These are phyloP conservation scores for Alces alces DNA, from an alignment of 2,113 vertebrate genomes.

Conservation along the genomic window DNA sequence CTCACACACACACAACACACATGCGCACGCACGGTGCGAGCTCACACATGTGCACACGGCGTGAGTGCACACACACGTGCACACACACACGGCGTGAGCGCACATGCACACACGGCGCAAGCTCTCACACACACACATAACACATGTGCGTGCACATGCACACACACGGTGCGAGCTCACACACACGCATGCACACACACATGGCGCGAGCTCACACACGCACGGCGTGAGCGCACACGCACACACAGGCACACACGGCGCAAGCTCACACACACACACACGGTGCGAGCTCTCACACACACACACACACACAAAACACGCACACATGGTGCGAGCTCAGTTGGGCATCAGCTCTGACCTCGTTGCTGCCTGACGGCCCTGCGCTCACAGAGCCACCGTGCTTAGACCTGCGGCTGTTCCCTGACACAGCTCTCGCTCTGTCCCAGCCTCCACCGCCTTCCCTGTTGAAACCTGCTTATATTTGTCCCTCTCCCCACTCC, in stretches of 20 bases:
- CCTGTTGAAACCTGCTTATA: neutral
- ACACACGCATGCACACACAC: rapidly evolving
- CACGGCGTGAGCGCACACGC: neutral
- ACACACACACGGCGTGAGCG: too few species aligned
- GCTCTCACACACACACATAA: too few species aligned
- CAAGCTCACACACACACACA: rapidly evolving
- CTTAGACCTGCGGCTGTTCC: neutral
- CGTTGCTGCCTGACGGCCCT: rapidly evolving
- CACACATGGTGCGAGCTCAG: rapidly evolving
- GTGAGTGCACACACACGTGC: too few species aligned
- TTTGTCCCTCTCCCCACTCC: neutral
- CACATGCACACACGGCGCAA: rapidly evolving
- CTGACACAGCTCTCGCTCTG: rapidly evolving
- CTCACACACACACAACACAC: neutral
- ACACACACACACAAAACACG: neutral
- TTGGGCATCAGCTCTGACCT: neutral
- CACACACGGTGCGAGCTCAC: too few species aligned
- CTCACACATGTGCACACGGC: too few species aligned
- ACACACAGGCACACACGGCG: rapidly evolving
- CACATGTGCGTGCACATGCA: too few species aligned
- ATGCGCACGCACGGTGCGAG: rapidly evolving
- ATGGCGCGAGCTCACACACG: rapidly evolving
- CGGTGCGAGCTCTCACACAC: rapidly evolving
- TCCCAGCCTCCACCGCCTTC: neutral
- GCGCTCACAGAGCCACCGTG: neutral